Conservation (phyloP, 2,888 invertebrate genomes). For the Melieria omissa region DNA sequence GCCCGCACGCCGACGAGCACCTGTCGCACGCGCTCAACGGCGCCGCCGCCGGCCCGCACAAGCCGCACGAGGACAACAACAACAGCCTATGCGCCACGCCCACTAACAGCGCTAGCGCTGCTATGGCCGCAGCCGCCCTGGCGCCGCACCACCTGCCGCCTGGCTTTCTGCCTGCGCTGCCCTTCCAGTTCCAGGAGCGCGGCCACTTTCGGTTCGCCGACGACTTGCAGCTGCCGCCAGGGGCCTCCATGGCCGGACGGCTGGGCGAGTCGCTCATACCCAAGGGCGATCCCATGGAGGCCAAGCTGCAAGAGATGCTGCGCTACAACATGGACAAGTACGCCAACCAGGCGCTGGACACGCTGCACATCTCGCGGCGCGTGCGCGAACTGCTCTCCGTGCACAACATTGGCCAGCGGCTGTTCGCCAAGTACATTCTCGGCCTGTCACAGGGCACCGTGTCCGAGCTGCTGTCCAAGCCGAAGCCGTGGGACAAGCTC, state of each 20-base stretch:
- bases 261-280: slow-evolving; percentile 91
- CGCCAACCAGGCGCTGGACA: slow-evolving; percentile 92
- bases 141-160: slow-evolving; percentile 67
- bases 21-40: slow-evolving; percentile 50
- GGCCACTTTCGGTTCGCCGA: slow-evolving; percentile 86
- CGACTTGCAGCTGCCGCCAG: slow-evolving; percentile 79
- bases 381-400: slow-evolving; percentile 94
- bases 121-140: slow-evolving; percentile 11
- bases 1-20: slow-evolving; percentile 50
- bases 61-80: slow-evolving; percentile 56
- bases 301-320: slow-evolving; percentile 90
- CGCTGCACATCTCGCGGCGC: slow-evolving; percentile 91
- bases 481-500: slow-evolving; percentile 99
- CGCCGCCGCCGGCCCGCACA: slow-evolving; percentile 40
- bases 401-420: slow-evolving; percentile 97
- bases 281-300: slow-evolving; percentile 94
- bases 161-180: slow-evolving; percentile 68
- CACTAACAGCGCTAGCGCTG: slow-evolving; percentile 43
- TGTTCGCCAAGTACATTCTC: slow-evolving; percentile 98
- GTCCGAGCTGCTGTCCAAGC: slow-evolving; percentile 96
- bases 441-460: slow-evolving; percentile 98
- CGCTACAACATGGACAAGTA: slow-evolving; percentile 96
- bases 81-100: slow-evolving; percentile 56
- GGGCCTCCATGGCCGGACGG: slow-evolving; percentile 83
- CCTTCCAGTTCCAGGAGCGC: slow-evolving; percentile 80